These are phyloP conservation scores for Liparis tanakae DNA, from an alignment of 2,797 vertebrate species.

Conservation along the genomic window DNA sequence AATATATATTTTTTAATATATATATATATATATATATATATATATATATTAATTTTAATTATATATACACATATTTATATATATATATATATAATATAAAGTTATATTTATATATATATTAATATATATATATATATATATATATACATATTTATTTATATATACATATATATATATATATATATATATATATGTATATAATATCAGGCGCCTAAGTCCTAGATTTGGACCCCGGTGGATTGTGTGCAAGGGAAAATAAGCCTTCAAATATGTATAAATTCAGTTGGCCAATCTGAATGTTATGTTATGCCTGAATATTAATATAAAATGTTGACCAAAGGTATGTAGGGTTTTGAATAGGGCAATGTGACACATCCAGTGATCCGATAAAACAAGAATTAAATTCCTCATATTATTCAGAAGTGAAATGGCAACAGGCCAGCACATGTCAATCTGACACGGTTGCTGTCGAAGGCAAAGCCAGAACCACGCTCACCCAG, in stretches of 20 bases:
- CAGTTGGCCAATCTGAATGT: not conserved
- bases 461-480: slow-evolving; percentile 17
- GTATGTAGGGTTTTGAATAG: not conserved
- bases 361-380: not conserved
- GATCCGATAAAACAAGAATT: slow-evolving; percentile 1
- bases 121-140: not conserved
- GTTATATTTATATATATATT: not conserved
- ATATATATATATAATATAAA: not conserved
- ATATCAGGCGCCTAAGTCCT: not conserved
- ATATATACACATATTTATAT: not conserved
- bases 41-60: too few species aligned
- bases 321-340: not conserved
- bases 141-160: not conserved
- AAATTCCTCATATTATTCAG: not conserved
- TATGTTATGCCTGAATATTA: not conserved
- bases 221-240: not conserved
- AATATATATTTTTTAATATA: not conserved
- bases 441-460: slow-evolving; percentile 30
- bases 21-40: not conserved
- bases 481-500: not conserved
- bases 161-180: not conserved
- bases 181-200: not conserved
- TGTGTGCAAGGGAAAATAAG: slow-evolving; percentile 4
- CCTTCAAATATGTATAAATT: slow-evolving; percentile 6
- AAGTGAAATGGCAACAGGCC: not conserved